Percentiles rank a stretch among this genome's conserved stretches.
These are phyloP conservation scores for Rotaria magnacalcarata DNA, from an alignment of 2,888 invertebrate genomes.

Conservation along the genomic window DNA sequence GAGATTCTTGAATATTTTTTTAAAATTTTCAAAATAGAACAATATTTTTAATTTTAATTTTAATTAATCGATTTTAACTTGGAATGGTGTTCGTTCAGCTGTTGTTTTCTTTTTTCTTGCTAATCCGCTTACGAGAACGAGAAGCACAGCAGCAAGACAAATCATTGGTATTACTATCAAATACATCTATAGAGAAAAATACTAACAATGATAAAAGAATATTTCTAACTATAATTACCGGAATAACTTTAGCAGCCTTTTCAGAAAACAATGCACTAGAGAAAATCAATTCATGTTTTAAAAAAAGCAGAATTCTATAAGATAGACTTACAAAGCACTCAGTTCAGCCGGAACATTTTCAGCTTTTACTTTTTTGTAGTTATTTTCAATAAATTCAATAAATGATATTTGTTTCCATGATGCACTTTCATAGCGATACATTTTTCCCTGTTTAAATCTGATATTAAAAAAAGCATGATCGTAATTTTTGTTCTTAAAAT, in stretches of 20 bases:
- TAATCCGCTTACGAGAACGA: background rate
- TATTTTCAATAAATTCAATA: slow-evolving; percentile 32
- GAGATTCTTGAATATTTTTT: too few species aligned
- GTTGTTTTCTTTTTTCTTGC: background rate
- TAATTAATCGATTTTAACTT: slow-evolving; percentile 7
- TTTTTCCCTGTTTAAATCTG: slow-evolving; percentile 41
- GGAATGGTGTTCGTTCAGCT: background rate
- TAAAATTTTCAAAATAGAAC: background rate
- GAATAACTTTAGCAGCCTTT: background rate
- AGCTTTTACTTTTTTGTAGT: slow-evolving; percentile 39
- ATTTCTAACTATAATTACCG: background rate
- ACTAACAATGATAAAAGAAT: too few species aligned
- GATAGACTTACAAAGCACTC: background rate
- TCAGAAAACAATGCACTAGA: background rate
- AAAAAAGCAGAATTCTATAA: too few species aligned
- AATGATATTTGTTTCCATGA: slow-evolving; percentile 39
- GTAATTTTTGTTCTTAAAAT: background rate
- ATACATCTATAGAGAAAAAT: background rate
- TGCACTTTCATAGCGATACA: slow-evolving; percentile 43
- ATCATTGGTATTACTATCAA: background rate
- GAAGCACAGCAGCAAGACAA: background rate
- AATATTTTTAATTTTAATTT: background rate
- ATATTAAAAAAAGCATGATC: background rate
- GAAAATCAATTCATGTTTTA: background rate
- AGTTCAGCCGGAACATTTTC: slow-evolving; percentile 36